Evolutionary conservation across 1,140 invertebrate species (phyloP).

Genomic region (Lamellibrachia luymesi): DNA sequence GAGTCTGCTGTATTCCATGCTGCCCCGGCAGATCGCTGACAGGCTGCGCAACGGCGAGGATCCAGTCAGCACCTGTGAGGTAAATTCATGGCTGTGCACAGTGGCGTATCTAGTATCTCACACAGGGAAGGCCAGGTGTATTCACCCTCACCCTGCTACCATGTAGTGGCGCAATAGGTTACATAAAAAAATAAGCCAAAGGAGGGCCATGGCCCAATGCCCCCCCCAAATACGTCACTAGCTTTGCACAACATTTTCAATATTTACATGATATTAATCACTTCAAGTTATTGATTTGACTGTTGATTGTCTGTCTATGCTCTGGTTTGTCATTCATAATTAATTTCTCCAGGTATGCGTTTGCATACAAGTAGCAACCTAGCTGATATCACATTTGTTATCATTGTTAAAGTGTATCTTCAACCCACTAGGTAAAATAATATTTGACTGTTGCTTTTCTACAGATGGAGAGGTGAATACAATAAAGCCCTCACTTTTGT

Average conservation of each 20-base stretch:
- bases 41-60: slow-evolving; percentile 77
- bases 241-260: too few relatives aligned
- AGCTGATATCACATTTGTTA: neutral
- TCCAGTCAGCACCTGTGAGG: slow-evolving; percentile 92
- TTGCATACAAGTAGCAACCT: neutral
- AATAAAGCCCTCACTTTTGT: too few relatives aligned
- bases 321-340: neutral
- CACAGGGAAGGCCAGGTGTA: neutral
- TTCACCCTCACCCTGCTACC: neutral
- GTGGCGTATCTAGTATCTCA: too few relatives aligned
- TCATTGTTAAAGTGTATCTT: too few relatives aligned
- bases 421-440: too few relatives aligned
- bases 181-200: too few relatives aligned
- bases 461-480: too few relatives aligned
- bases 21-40: slow-evolving; percentile 69
- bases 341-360: neutral
- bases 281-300: neutral
- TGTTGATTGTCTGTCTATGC: neutral
- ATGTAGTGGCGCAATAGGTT: too few relatives aligned
- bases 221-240: too few relatives aligned
- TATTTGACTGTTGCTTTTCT: too few relatives aligned
- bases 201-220: too few relatives aligned
- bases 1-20: slow-evolving; percentile 61
- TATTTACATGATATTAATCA: too few relatives aligned
- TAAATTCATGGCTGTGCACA: slow-evolving; percentile 52